phyloP scores from a whole-genome alignment of 2,113 vertebrate genomes.

The Hypomesus transpacificus region DNA sequence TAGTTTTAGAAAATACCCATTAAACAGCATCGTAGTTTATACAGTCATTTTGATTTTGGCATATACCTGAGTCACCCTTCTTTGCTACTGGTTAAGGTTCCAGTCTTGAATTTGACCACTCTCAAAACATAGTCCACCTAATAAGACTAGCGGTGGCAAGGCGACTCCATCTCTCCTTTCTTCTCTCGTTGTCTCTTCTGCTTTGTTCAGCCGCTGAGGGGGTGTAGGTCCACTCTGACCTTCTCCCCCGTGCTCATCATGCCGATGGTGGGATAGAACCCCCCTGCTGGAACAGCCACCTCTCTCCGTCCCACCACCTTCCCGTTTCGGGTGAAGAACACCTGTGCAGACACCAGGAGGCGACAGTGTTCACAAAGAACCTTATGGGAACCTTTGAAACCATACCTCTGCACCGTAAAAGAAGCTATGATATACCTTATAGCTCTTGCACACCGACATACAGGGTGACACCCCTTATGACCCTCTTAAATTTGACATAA shows the following conservation, averaged over 20 bases:
- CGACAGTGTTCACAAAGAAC: constrained; percentile 2
- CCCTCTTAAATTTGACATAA: too few species aligned
- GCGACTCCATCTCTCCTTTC: not conserved
- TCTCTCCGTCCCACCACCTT: constrained; percentile 86
- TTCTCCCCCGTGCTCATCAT: constrained; percentile 89
- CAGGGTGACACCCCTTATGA: too few species aligned
- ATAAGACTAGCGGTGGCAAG: not conserved
- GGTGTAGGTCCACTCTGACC: constrained; percentile 85
- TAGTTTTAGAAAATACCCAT: not conserved
- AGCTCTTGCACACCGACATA: too few species aligned
- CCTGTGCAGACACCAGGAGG: constrained; percentile 61
- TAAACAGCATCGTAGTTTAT: constrained; percentile 9
- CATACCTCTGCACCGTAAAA: too few species aligned
- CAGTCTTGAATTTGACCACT: constrained; percentile 20
- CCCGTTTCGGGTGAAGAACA: constrained; percentile 88
- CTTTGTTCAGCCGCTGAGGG: constrained; percentile 78
- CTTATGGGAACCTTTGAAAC: too few species aligned
- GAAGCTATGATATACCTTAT: too few species aligned
- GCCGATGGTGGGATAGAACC: constrained; percentile 85
- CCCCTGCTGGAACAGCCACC: constrained; percentile 75
- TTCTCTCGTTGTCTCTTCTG: not conserved
- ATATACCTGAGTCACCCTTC: constrained; percentile 44
- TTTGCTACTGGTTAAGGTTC: constrained; percentile 47
- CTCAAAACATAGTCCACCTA: not conserved
- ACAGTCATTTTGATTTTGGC: constrained; percentile 21